Percentiles rank a stretch among this genome's conserved stretches.
Conservation (phyloP, 2,888 invertebrate species). For the Archips crataeganus region DNA sequence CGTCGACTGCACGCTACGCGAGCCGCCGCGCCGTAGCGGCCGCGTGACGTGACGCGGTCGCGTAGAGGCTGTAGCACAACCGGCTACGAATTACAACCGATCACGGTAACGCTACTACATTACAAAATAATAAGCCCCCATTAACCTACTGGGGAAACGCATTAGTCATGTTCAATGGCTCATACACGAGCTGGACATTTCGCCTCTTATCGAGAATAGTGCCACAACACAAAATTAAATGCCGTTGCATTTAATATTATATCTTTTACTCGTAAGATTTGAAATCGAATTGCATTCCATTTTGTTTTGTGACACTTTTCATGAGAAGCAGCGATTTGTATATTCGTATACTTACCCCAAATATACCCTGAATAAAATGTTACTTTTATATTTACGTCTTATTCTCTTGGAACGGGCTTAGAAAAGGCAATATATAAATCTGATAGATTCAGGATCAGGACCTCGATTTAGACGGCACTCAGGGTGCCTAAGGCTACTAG, state of each 20-base stretch:
- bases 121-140: slow-evolving; percentile 17
- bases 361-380: neutral
- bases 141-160: neutral
- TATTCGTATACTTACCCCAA: neutral
- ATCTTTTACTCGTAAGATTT: too few relatives aligned
- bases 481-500: slow-evolving; percentile 15
- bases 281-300: too few relatives aligned
- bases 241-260: too few relatives aligned
- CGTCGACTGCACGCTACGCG: slow-evolving; percentile 32
- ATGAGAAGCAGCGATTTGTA: too few relatives aligned
- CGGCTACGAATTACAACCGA: slow-evolving; percentile 8
- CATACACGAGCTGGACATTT: neutral
- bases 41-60: slow-evolving; percentile 19
- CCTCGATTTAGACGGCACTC: slow-evolving; percentile 25
- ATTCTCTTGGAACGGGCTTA: neutral
- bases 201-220: too few relatives aligned
- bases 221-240: too few relatives aligned
- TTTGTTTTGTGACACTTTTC: too few relatives aligned
- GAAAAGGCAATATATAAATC: slow-evolving; percentile 3
- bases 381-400: neutral
- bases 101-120: slow-evolving; percentile 24
- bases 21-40: slow-evolving; percentile 17
- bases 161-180: neutral
- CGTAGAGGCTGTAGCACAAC: slow-evolving; percentile 22
- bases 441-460: slow-evolving; percentile 14